Percentiles rank a stretch among this genome's conserved stretches.
phyloP scores from a whole-genome alignment of 2,888 invertebrate genomes.

The Caenorhabditis becei region DNA sequence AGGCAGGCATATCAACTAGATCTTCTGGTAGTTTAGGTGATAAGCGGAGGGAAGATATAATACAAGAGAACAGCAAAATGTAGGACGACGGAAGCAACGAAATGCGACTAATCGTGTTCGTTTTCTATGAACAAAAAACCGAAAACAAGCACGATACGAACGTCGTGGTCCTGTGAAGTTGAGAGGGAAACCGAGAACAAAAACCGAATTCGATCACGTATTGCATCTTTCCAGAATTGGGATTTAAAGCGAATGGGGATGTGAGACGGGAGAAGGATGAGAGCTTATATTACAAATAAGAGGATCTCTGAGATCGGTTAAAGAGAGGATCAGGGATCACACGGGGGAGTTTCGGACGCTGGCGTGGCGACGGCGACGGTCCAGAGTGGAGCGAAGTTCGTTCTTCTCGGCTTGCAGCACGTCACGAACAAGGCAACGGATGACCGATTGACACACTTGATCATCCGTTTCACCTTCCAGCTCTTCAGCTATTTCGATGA shows the following conservation, averaged over 20 bases:
- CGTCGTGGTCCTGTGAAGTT: neutral
- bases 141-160: neutral
- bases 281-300: slow-evolving; percentile 26
- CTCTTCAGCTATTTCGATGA: slow-evolving; percentile 66
- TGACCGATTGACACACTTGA: slow-evolving; percentile 61
- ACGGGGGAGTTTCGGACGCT: slow-evolving; percentile 56
- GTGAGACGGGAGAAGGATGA: slow-evolving; percentile 10
- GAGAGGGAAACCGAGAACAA: slow-evolving; percentile 14
- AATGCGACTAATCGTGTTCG: neutral
- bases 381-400: slow-evolving; percentile 59
- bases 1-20: neutral
- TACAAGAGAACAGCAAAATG: slow-evolving; percentile 16
- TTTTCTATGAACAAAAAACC: slow-evolving; percentile 30
- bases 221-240: slow-evolving; percentile 42
- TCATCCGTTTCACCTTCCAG: slow-evolving; percentile 62
- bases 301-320: slow-evolving; percentile 25
- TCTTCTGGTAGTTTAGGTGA: slow-evolving; percentile 10
- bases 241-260: slow-evolving; percentile 33
- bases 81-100: slow-evolving; percentile 5
- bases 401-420: slow-evolving; percentile 68
- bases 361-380: slow-evolving; percentile 55
- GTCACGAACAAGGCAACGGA: slow-evolving; percentile 70
- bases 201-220: slow-evolving; percentile 44
- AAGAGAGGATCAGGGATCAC: slow-evolving; percentile 3
- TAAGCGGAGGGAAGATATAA: neutral